phyloP scores from a whole-genome alignment of 1,140 invertebrate species.

The Bombus ignitus region DNA sequence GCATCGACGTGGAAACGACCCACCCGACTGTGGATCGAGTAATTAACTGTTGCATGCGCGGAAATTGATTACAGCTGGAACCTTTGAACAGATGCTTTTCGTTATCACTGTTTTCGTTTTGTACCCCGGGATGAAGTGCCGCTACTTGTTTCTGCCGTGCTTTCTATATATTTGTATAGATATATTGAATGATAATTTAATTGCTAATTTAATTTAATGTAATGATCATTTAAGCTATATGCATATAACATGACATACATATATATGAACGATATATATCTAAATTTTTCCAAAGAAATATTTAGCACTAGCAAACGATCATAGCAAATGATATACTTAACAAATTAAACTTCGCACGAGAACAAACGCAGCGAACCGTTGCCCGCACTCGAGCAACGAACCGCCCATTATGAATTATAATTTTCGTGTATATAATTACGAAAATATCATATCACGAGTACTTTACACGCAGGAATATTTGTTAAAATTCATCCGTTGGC shows the following conservation, averaged over 20 bases:
- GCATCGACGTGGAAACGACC: conserved; percentile 16
- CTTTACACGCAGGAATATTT: background rate
- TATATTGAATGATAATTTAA: no score
- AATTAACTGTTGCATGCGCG: conserved; percentile 22
- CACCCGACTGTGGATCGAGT: background rate
- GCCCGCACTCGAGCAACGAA: background rate
- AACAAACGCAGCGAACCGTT: no score
- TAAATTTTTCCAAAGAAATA: no score
- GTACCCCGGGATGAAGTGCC: no score
- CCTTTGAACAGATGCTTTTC: background rate
- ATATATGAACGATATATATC: no score
- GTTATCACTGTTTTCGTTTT: no score
- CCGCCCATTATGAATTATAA: background rate
- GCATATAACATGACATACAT: no score
- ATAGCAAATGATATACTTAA: no score
- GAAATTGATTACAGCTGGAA: background rate
- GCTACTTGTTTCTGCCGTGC: no score
- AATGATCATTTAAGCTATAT: no score
- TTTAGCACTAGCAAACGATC: background rate
- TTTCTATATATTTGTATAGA: no score
- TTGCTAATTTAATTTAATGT: no score
- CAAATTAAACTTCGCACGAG: background rate
- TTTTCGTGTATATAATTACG: background rate
- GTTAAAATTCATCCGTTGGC: background rate
- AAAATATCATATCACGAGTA: background rate